Evolutionary conservation across 1,140 invertebrate genomes (phyloP), one percentile per base, ranked within the genome.

Genomic region (Caenorhabditis remanei): DNA sequence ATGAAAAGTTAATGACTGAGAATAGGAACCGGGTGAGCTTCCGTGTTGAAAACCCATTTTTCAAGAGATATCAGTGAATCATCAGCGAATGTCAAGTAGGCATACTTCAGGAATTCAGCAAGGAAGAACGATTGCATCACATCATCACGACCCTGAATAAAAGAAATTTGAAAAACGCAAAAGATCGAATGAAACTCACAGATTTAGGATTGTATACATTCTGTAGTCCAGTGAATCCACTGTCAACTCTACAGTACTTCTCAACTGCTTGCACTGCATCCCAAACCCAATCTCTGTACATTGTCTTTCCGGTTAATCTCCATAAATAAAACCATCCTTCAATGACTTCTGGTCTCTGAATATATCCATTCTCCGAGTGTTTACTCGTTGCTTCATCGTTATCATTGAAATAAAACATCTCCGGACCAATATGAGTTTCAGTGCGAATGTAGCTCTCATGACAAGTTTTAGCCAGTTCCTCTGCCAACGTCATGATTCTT

Each of bases 11-110:
- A 79, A 79, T 79, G 43, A 79, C n/a, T 79, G 19, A 79, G 46
- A 63, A 90, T 84, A 1, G 90, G 90, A 87, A 99, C 94, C n/a
- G 97, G 96, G 94, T 99, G 98, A 24, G 97, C 98, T 94, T 99
- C 98, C 0, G 98, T 99, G 93, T 99, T 99, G 94, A 98, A 97
- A 6, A 99, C 97, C 97, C 97, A 99, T 90, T 98, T 95, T 93
- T 99, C 96, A 56, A 99, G 94, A 8, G 96, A 95, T 88, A 99
- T 94, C 65, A 98, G 94, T 85, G 95, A 95, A 93, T 99, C 97
- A 88, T 98, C 97, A 83, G 97, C 96, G 94, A 98, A 99, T 86
- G 98, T 94, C 89, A 99, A 95, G 94, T 99, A 99, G 85, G 99
- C 94, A 93, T 99, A 99, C 96, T 99, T 99, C 24, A 99, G 95